Evolutionary conservation across 2,797 vertebrate species (phyloP), one percentile per base, ranked within the genome.

Genomic region (Pseudochirops corinnae): DNA sequence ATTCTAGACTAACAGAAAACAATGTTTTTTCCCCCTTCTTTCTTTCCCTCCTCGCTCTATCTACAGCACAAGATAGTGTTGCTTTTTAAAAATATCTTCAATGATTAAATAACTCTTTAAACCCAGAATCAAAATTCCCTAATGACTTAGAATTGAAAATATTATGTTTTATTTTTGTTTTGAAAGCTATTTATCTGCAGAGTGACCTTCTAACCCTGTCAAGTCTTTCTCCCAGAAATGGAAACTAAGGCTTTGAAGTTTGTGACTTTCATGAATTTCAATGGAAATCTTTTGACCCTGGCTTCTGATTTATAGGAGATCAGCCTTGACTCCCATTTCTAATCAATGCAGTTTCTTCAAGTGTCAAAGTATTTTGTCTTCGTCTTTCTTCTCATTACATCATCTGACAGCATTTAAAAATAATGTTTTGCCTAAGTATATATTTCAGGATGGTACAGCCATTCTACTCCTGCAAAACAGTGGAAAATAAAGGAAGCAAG

Each of bases 151-250:
- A 55, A 93, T 6, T 29, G 57, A 97, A 95, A 96, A 56, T 31
- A 93, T 53, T 90, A 93, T 90, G 1, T 31, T 87, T 33, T 56
- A 39, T 52, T 97, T 97, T 57, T 62, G 93, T 95, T 92, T 60
- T 95, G 95, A 95, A 96, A 96, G 93, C 50, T 91, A 74, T 46
- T 96, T 93, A 39, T 62, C 93, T 93, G 90, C 92, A 90, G 31
- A 95, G 46, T 12, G 29, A 55, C 11, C 93, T 50, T 56, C 31
- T 82, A 91, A 94, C 92, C 74, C 60, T 87, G 55, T 62, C 3
- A 1, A 58, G 18, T 94, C 94, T 97, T 91, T 95, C 94, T 90
- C 92, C 53, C 0, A 0, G 58, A 93, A 55, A 67, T 87, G 55
- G 94, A 16, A 90, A 52, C 5, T 50, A 50, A 95, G 95, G 94